Base-by-base conservation (phyloP, 2,888 invertebrate species). In the Acronicta aceris region DNA sequence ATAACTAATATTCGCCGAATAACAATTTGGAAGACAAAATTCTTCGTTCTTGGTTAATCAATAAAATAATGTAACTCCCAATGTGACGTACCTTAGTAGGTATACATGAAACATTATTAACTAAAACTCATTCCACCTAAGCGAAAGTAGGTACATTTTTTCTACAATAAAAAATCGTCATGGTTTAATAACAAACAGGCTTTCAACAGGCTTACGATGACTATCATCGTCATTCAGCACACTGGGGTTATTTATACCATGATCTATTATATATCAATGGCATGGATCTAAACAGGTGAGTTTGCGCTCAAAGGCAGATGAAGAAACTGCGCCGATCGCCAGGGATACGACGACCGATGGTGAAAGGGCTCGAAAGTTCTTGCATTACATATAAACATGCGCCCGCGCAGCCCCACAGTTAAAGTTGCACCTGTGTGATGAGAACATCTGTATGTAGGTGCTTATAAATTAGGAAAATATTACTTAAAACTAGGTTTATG, bases 281-380 rank as follows among this genome's bases (percentile, higher is more conserved):
- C 66, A 65, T 53, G 65, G 67, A 77, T 77, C 76, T 69, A 42
- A 8, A 54, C 62, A 69, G 62, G 65, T 60, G 64, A 76, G 64
- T 80, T 76, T 71, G 71, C 61, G 57, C 65, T 68, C 68, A 73
- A 71, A 68, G 62, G 61, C 63, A 80, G 78, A 81, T 80, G 73
- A 75, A 73, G 71, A 57, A 76, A 75, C 65, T 71, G 65, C 74
- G 55, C 69, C 68, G 72, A 67, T 69, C 71, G 75, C 59, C 79
- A 78, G 83, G 83, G 84, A 86, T 83, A 83, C 78, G 45, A 57
- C 71, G 79, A 90, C 88, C 79, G 45, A 57, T 70, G 79, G 90
- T 88, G 90, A 91, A 91, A 91, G 91, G 90, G 82, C 78, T 84
- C 63, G 88, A 88, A 89, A 90, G 88, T 86, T 79, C 71, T 74